Evolutionary conservation across 2,888 invertebrate species (phyloP).

Genomic region (Rhagonycha lutea): DNA sequence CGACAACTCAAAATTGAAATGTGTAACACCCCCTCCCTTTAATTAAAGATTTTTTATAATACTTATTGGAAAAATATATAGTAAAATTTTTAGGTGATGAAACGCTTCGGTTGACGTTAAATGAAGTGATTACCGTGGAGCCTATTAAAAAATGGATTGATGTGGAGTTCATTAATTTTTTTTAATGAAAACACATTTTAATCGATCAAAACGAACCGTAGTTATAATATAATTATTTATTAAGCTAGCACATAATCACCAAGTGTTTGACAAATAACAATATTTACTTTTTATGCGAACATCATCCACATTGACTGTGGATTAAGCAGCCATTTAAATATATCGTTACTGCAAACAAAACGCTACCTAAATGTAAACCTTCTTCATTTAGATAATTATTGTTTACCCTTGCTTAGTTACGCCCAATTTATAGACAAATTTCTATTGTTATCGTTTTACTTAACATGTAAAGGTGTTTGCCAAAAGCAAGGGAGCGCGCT

Average conservation of each 20-base stretch:
- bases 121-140: neutral
- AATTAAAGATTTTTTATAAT: neutral
- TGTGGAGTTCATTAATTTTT: neutral
- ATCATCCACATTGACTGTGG: slow-evolving; percentile 41
- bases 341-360: slow-evolving; percentile 36
- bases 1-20: neutral
- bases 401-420: slow-evolving; percentile 37
- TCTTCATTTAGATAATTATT: slow-evolving; percentile 38
- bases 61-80: no score
- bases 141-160: neutral
- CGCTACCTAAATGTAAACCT: slow-evolving; percentile 34
- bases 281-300: slow-evolving; percentile 50
- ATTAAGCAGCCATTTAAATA: slow-evolving; percentile 41
- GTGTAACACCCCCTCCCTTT: neutral
- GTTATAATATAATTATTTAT: slow-evolving; percentile 40
- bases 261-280: slow-evolving; percentile 54
- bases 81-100: no score
- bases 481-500: slow-evolving; percentile 1
- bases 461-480: slow-evolving; percentile 21
- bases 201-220: slow-evolving; percentile 32
- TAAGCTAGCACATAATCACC: slow-evolving; percentile 42
- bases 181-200: slow-evolving; percentile 6
- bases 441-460: slow-evolving; percentile 22
- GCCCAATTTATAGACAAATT: slow-evolving; percentile 37
- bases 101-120: neutral